Evolutionary conservation across 64 coral and sea anemone species (phyloP).

Genomic region (Porites lutea): DNA sequence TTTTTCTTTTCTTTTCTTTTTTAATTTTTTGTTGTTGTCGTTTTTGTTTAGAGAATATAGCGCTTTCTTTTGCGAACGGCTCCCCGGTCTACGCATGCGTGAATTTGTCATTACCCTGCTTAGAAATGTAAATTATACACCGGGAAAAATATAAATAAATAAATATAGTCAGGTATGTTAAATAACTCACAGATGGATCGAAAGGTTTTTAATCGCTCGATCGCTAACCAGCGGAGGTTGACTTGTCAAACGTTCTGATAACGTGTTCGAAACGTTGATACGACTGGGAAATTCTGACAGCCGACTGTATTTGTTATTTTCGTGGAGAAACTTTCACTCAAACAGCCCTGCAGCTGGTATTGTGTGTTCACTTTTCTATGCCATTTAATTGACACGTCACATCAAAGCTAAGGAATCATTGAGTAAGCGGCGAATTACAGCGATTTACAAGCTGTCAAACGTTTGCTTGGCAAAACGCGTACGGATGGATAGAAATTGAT

Average conservation of each 20-base stretch:
- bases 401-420: neutral
- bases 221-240: neutral
- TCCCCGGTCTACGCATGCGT: neutral
- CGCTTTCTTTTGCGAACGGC: neutral
- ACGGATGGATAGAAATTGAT: neutral
- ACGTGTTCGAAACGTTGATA: neutral
- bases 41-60: no score
- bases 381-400: conserved; percentile 30
- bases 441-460: conserved; percentile 38
- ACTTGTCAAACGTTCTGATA: neutral
- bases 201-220: neutral
- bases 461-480: neutral
- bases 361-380: neutral
- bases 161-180: conserved; percentile 18
- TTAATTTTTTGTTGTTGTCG: no score
- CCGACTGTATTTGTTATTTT: neutral
- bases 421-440: conserved; percentile 44
- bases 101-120: neutral
- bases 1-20: no score
- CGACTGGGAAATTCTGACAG: neutral
- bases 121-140: conserved; percentile 2
- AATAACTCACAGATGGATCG: neutral
- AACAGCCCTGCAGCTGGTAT: neutral
- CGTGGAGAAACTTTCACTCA: neutral
- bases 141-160: neutral